Percentiles rank a stretch among this genome's conserved stretches.
Evolutionary conservation across 2,113 vertebrate species (phyloP).

Genomic region (Hippocampus barbouri): DNA sequence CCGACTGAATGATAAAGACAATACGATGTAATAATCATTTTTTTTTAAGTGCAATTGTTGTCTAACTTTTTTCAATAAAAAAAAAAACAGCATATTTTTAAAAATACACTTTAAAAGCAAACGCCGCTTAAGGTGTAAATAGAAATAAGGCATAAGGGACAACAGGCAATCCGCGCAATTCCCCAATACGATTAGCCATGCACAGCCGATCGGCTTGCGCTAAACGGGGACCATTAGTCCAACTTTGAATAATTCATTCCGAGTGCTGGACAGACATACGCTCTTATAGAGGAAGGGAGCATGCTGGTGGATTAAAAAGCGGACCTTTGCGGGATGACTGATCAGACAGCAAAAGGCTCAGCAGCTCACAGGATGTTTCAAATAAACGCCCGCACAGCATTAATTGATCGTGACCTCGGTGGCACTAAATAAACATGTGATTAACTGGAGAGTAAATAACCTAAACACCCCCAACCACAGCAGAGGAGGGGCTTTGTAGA

Average conservation of each 20-base stretch:
- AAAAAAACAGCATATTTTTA: neutral
- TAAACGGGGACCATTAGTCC: constrained; percentile 70
- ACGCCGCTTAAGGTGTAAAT: neutral
- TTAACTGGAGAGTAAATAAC: constrained; percentile 64
- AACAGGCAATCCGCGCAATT: constrained; percentile 30
- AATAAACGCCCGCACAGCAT: constrained; percentile 58
- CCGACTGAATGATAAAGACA: neutral
- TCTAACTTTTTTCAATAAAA: neutral
- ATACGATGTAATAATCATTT: neutral
- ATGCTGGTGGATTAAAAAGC: constrained; percentile 60
- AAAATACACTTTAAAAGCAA: neutral
- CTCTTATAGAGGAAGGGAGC: constrained; percentile 34
- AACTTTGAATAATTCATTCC: constrained; percentile 70
- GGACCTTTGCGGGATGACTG: constrained; percentile 59
- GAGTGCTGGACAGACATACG: constrained; percentile 33
- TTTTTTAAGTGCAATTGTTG: neutral
- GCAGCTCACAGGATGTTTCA: constrained; percentile 62
- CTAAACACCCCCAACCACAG: constrained; percentile 40
- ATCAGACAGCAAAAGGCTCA: constrained; percentile 54
- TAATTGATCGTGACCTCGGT: constrained; percentile 68
- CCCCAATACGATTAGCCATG: constrained; percentile 58
- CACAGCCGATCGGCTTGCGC: constrained; percentile 39
- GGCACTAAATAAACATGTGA: constrained; percentile 73
- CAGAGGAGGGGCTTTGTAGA: constrained; percentile 37
- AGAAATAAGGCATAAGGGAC: constrained; percentile 9